phyloP scores from a whole-genome alignment of 2,888 invertebrate genomes.

The Nomada lathburiana region DNA sequence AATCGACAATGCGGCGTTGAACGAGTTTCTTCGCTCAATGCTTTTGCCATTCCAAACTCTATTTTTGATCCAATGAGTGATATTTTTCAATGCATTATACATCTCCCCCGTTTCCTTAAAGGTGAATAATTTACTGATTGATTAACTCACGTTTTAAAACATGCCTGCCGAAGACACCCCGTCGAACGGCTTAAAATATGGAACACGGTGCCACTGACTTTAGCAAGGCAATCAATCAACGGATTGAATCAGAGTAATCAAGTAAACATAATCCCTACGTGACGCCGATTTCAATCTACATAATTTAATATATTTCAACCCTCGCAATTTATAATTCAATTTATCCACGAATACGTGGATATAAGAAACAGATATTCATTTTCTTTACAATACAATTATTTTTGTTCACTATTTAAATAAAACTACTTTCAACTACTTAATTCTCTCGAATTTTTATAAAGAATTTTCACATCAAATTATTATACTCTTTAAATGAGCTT shows the following conservation, averaged over 20 bases:
- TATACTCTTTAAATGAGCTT: too few species aligned
- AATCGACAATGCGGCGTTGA: slow-evolving; percentile 15
- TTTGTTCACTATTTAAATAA: too few species aligned
- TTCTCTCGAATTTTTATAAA: background rate
- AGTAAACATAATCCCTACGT: background rate
- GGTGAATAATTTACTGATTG: too few species aligned
- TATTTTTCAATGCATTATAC: background rate
- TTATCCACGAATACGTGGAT: too few species aligned
- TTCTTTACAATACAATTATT: too few species aligned
- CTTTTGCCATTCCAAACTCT: too few species aligned
- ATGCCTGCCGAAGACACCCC: background rate
- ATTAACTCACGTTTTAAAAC: background rate
- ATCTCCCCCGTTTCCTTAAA: background rate
- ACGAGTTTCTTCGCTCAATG: background rate
- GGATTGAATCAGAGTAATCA: background rate
- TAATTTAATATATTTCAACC: too few species aligned
- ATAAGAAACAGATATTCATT: too few species aligned
- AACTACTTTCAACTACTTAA: too few species aligned
- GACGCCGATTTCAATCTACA: background rate
- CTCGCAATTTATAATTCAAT: too few species aligned
- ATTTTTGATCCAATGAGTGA: background rate
- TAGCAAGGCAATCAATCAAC: background rate
- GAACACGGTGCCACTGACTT: background rate
- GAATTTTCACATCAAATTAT: background rate
- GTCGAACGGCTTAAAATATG: background rate